Base-by-base conservation (phyloP, 1,140 invertebrate genomes). In the Semibalanus balanoides region DNA sequence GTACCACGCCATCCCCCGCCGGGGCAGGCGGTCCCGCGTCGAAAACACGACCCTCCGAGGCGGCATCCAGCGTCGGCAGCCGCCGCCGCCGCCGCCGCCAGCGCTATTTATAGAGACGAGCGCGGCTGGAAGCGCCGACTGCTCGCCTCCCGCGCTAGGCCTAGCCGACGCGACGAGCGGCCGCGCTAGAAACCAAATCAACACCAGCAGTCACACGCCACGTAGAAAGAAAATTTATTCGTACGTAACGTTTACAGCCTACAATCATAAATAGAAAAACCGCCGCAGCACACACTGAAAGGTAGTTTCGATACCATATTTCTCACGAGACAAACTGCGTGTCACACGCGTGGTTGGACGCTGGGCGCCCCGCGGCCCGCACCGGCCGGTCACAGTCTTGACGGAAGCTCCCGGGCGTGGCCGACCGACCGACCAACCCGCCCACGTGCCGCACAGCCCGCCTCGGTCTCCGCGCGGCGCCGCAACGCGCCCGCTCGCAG, bases 231-330 rank as follows among this genome's bases (percentile, higher is more conserved):
- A 64, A 64, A 64, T 64, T 64, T 64, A 64, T 64, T 64, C 51
- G 9, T 64, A 64, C 51, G 9, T 64, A 64, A 64, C 51, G 51
- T 64, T 14, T 64, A 64, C 51, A 64, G 51, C 51, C 51, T 64
- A 64, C 51, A 64, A 64, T 64, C 51, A 64, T 64, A 64, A 64
- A 64, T 64, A 64, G 51, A 64, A 64, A 64, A 64, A 64, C 22
- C 51, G 51, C 51, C 22, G 51, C 51, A 25, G 22, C 51, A 64
- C 51, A 64, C 51, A 19, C 51, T 64, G 51, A 64, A 64, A 64
- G 51, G 22, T 64, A 25, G 51, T 64, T 64, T 64, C 51, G 51
- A 64, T 64, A 64, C 7, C 51, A 64, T 7, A 64, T 64, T 64
- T 64, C 51, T 25, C 22, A 25, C 51, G 22, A 64, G 7, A 64